phyloP scores from a whole-genome alignment of 1,140 invertebrate genomes.

The Papilio helenus region DNA sequence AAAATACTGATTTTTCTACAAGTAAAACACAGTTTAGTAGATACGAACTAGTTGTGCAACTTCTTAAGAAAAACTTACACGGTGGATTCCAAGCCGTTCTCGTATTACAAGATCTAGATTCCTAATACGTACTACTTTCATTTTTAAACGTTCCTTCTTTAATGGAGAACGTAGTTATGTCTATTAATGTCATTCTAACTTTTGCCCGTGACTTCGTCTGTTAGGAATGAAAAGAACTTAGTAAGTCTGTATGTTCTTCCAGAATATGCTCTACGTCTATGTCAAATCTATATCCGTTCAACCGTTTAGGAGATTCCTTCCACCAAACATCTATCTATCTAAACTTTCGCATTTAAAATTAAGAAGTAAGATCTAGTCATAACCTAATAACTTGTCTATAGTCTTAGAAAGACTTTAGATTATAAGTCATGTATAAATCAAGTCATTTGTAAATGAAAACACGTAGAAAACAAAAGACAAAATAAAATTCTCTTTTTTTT shows the following conservation, averaged over 20 bases:
- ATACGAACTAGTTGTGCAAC: neutral
- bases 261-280: no score
- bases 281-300: no score
- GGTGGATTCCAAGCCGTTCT: neutral
- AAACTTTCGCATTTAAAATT: no score
- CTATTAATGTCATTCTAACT: neutral
- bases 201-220: no score
- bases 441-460: no score
- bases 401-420: neutral
- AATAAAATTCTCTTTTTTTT: neutral
- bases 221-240: no score
- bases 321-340: no score
- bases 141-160: slow-evolving; percentile 9
- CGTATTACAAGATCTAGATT: neutral
- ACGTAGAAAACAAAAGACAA: neutral
- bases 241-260: no score
- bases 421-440: no score
- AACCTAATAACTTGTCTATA: neutral
- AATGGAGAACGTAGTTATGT: neutral
- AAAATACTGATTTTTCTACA: neutral
- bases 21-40: neutral
- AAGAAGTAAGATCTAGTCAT: neutral
- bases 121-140: neutral
- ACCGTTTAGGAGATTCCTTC: no score
- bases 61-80: neutral